phyloP scores from a whole-genome alignment of 2,113 vertebrate species.

The Rhinolophus ferrumequinum region DNA sequence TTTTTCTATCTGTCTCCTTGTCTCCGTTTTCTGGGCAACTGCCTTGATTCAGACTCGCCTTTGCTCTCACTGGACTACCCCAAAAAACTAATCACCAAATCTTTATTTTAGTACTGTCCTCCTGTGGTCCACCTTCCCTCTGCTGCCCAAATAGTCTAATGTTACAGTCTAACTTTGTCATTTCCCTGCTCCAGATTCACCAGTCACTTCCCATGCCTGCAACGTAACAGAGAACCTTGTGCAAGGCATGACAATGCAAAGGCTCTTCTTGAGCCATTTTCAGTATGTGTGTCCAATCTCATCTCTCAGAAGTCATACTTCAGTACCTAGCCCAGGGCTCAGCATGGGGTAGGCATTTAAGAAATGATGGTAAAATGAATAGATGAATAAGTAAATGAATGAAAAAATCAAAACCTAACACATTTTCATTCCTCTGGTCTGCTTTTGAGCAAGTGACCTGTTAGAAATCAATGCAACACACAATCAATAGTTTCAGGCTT shows the following conservation, averaged over 20 bases:
- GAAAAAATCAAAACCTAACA: neutral
- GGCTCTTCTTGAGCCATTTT: neutral
- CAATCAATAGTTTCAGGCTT: neutral
- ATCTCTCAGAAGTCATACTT: neutral
- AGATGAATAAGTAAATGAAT: constrained; percentile 2
- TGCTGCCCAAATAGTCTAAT: neutral
- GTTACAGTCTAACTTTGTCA: neutral
- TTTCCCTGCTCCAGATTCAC: neutral
- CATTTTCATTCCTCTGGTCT: constrained; percentile 13
- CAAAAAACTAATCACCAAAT: neutral
- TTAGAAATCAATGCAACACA: constrained; percentile 33
- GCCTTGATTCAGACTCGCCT: neutral
- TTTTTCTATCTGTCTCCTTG: neutral
- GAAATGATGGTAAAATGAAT: neutral
- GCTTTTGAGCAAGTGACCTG: constrained; percentile 23
- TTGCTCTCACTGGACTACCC: neutral
- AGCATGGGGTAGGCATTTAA: neutral
- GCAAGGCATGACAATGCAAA: neutral
- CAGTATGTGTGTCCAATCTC: neutral
- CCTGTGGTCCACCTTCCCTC: neutral
- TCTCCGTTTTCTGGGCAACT: neutral
- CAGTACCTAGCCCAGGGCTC: neutral
- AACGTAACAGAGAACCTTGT: neutral
- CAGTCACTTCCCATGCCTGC: neutral
- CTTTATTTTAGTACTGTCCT: neutral